These are phyloP conservation scores for Peribatodes rhomboidaria DNA, from an alignment of 2,888 invertebrate genomes.

Conservation along the genomic window DNA sequence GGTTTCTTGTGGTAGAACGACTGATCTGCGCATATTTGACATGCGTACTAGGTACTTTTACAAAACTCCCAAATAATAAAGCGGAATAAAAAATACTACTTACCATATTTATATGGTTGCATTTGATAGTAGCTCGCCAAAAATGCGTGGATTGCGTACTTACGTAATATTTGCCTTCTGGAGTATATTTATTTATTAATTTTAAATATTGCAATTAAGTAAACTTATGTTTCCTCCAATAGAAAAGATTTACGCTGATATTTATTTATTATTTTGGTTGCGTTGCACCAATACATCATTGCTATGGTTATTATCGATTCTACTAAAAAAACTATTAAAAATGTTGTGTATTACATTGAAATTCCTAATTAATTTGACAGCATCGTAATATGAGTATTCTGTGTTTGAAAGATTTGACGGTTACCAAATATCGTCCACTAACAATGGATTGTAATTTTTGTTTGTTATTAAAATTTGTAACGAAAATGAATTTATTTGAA, in stretches of 20 bases:
- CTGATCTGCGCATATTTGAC: no score
- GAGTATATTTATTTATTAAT: conserved; percentile 8
- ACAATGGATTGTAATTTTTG: conserved; percentile 3
- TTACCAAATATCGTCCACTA: conserved; percentile 2
- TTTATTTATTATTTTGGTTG: conserved; percentile 1
- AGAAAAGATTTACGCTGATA: conserved; percentile 2
- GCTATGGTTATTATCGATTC: background rate
- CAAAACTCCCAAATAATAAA: no score
- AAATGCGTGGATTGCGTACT: no score
- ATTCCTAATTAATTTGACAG: no score
- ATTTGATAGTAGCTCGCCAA: no score
- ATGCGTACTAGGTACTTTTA: no score
- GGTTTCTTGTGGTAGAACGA: no score
- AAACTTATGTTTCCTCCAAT: background rate
- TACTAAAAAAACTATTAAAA: background rate
- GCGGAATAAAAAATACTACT: no score
- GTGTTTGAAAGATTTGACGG: background rate
- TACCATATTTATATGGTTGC: no score
- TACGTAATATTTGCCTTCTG: background rate
- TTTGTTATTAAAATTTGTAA: conserved; percentile 13
- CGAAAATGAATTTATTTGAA: conserved; percentile 48
- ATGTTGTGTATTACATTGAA: no score
- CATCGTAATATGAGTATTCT: no score
- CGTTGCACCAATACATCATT: background rate
- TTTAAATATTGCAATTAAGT: background rate